Evolutionary conservation across 2,797 vertebrate species (phyloP).

Genomic region (Pyrocephalus nanus): DNA sequence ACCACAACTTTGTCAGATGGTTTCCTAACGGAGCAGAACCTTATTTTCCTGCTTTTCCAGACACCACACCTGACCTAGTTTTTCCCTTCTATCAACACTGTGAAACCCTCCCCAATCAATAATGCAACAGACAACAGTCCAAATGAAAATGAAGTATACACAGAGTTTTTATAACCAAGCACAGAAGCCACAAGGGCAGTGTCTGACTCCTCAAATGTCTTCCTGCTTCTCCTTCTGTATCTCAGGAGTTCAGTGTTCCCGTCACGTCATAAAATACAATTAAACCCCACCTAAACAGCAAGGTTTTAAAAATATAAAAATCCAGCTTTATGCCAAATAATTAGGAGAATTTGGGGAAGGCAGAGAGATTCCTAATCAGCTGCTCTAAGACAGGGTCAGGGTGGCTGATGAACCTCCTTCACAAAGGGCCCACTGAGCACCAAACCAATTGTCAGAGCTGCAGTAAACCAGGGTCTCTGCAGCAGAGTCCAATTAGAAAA

Average conservation of each 20-base stretch:
- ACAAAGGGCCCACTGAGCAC: constrained; percentile 32
- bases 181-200: neutral
- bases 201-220: neutral
- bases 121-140: neutral
- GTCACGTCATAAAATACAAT: neutral
- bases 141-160: neutral
- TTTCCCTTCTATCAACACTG: neutral
- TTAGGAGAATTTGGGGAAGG: neutral
- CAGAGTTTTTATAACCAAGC: neutral
- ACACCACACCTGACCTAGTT: constrained; percentile 23
- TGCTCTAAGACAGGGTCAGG: neutral
- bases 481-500: neutral
- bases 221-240: neutral
- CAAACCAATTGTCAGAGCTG: neutral
- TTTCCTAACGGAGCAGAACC: neutral
- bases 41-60: neutral
- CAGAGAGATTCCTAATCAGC: neutral
- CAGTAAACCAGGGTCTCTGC: neutral
- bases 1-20: neutral
- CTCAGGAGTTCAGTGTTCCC: neutral
- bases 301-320: neutral
- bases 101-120: constrained; percentile 8
- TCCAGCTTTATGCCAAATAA: neutral
- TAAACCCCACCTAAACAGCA: neutral
- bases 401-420: constrained; percentile 3